Evolutionary conservation across 2,888 invertebrate genomes (phyloP).

Genomic region (Cephalotes varians): DNA sequence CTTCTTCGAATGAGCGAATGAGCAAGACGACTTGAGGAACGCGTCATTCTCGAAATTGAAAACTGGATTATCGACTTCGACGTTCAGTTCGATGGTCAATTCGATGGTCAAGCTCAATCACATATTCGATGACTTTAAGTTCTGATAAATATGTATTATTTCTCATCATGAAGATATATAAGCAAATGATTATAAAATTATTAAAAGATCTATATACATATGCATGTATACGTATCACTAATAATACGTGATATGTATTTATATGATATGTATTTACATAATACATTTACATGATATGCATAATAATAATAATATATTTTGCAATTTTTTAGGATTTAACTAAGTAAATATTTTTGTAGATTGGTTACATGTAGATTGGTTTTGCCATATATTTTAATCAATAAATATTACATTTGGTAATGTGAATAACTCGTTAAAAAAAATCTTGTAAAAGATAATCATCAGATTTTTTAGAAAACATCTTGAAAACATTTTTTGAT

Average conservation of each 20-base stretch:
- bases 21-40: constrained; percentile 40
- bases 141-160: neutral
- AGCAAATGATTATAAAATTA: neutral
- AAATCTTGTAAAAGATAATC: neutral
- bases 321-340: neutral
- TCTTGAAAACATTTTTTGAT: neutral
- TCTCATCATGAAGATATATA: neutral
- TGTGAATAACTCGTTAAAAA: neutral
- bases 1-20: constrained; percentile 31
- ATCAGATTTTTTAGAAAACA: neutral
- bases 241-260: neutral
- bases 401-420: neutral
- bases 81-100: constrained; percentile 73
- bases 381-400: neutral
- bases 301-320: neutral
- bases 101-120: constrained; percentile 75
- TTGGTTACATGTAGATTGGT: neutral
- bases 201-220: neutral
- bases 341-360: neutral
- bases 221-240: neutral
- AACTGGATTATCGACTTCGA: constrained; percentile 61
- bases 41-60: constrained; percentile 63
- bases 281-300: too few relatives aligned
- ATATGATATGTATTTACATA: too few relatives aligned
- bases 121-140: neutral